Conservation (phyloP, 2,797 vertebrate species). For the Hyperoplus immaculatus region DNA sequence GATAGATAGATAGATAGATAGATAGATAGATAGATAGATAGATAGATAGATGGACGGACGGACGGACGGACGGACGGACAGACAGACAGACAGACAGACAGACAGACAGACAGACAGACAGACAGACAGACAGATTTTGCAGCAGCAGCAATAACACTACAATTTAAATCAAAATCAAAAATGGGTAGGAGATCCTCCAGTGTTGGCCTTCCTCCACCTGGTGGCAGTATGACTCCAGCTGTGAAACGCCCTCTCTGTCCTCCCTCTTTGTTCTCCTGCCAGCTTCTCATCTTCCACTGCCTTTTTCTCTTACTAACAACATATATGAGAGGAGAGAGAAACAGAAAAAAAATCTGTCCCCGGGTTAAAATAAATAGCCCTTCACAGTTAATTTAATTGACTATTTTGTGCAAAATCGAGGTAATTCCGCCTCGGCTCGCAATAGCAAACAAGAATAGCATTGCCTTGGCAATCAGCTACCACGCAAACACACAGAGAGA, state of each 20-base stretch:
- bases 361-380: slow-evolving; percentile 89
- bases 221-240: slow-evolving; percentile 86
- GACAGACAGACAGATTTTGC: no score
- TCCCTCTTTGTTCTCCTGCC: slow-evolving; percentile 86
- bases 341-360: slow-evolving; percentile 82
- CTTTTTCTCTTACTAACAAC: slow-evolving; percentile 63
- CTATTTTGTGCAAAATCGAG: slow-evolving; percentile 88
- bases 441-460: slow-evolving; percentile 86
- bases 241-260: slow-evolving; percentile 34
- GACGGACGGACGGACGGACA: no score
- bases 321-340: slow-evolving; percentile 75
- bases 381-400: slow-evolving; percentile 91
- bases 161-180: no score
- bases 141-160: no score
- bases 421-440: slow-evolving; percentile 84
- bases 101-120: no score
- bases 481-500: slow-evolving; percentile 71
- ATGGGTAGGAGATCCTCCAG: slow-evolving; percentile 26
- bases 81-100: no score
- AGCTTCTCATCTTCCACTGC: slow-evolving; percentile 70
- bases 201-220: slow-evolving; percentile 71
- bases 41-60: no score
- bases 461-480: slow-evolving; percentile 78
- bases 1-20: no score
- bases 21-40: no score